Conservation (phyloP, 2,888 invertebrate species). For the Ectobius pallidus region DNA sequence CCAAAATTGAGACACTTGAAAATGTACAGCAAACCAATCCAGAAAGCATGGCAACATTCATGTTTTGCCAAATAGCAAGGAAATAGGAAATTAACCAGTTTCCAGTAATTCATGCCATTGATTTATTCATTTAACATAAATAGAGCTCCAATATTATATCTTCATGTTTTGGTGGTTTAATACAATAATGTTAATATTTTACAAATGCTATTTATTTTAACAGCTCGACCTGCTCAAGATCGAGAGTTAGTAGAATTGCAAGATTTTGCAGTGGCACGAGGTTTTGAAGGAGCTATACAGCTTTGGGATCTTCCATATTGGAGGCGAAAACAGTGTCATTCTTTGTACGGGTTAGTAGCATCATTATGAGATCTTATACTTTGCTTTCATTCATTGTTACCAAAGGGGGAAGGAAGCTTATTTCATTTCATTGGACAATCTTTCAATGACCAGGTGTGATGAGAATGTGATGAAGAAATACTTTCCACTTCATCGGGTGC, state of each 20-base stretch:
- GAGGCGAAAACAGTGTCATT: conserved; percentile 70
- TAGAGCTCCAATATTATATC: background rate
- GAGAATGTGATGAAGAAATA: conserved; percentile 77
- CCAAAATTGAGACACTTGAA: too few species aligned
- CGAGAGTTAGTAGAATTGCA: conserved; percentile 74
- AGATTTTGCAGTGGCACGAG: conserved; percentile 71
- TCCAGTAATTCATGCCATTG: too few species aligned
- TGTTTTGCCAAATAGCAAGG: too few species aligned
- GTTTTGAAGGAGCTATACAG: conserved; percentile 70
- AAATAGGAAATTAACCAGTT: too few species aligned
- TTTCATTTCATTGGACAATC: too few species aligned
- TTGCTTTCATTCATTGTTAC: too few species aligned
- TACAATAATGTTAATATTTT: conserved; percentile 15
- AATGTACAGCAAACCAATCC: too few species aligned
- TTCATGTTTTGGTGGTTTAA: background rate
- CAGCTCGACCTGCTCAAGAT: conserved; percentile 76
- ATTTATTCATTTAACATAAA: background rate
- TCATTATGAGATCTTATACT: too few species aligned
- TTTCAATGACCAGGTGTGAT: conserved; percentile 69
- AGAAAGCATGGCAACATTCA: too few species aligned
- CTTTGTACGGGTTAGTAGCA: background rate
- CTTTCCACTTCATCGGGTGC: conserved; percentile 81
- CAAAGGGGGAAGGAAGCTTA: too few species aligned
- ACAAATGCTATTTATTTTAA: too few species aligned
- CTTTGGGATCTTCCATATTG: conserved; percentile 90